Conservation (phyloP, 2,113 vertebrate genomes). For the Ameiurus melas region DNA sequence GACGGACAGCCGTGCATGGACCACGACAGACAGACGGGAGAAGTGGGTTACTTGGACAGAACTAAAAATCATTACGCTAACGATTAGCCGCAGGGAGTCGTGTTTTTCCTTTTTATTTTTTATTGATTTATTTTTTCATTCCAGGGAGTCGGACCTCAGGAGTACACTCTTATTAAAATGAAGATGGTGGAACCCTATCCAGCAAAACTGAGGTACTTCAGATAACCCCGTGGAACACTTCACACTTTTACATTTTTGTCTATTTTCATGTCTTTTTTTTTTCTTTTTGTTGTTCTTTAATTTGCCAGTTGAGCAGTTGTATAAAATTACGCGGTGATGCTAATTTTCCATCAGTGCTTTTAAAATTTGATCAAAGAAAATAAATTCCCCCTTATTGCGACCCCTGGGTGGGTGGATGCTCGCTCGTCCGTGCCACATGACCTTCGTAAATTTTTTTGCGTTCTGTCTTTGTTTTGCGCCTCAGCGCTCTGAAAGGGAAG, state of each 20-base stretch:
- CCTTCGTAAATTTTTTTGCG: not conserved
- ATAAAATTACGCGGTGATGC: no score
- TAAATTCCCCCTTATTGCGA: not conserved
- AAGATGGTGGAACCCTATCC: slow-evolving; percentile 92
- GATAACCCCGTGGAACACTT: not conserved
- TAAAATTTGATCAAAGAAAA: no score
- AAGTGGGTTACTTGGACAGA: slow-evolving; percentile 72
- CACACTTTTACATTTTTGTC: not conserved
- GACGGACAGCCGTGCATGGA: slow-evolving; percentile 99
- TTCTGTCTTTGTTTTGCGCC: not conserved
- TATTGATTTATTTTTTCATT: slow-evolving; percentile 19
- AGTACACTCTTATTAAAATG: slow-evolving; percentile 95
- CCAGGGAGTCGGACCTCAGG: slow-evolving; percentile 95
- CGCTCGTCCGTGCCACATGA: not conserved
- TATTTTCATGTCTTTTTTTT: no score
- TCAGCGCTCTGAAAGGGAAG: slow-evolving; percentile 86
- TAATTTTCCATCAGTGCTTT: not conserved
- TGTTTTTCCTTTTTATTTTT: not conserved
- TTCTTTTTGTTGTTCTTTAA: not conserved
- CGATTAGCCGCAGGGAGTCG: not conserved
- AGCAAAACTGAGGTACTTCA: slow-evolving; percentile 83
- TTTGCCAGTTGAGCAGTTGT: not conserved
- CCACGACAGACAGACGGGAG: slow-evolving; percentile 97
- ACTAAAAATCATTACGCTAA: not conserved
- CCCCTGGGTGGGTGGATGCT: not conserved